These are phyloP conservation scores for Collichthys lucidus DNA, from an alignment of 2,113 vertebrate species.

Conservation along the genomic window DNA sequence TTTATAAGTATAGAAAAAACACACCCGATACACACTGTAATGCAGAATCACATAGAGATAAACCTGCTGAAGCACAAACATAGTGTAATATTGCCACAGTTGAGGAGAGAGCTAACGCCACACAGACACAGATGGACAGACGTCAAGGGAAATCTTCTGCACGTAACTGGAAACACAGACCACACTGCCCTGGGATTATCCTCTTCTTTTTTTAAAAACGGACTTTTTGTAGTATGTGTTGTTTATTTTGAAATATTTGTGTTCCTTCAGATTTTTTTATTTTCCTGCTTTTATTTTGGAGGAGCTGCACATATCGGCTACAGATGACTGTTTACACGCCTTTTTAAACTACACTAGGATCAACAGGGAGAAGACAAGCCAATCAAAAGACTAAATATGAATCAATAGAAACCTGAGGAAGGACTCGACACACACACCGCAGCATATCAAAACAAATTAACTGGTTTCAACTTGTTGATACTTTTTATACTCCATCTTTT, in stretches of 20 bases:
- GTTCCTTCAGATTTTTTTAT: constrained; percentile 73
- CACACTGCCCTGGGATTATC: constrained; percentile 74
- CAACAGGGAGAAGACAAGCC: constrained; percentile 86
- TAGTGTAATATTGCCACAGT: constrained; percentile 50
- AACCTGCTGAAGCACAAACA: constrained; percentile 76
- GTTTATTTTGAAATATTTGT: constrained; percentile 81
- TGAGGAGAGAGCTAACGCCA: constrained; percentile 46
- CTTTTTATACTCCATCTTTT: constrained; percentile 75
- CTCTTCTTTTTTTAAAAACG: constrained; percentile 74
- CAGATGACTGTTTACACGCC: constrained; percentile 93
- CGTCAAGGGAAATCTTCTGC: constrained; percentile 43
- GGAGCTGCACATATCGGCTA: constrained; percentile 77
- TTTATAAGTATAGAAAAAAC: constrained; percentile 66
- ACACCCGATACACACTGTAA: constrained; percentile 47
- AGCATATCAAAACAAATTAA: constrained; percentile 86
- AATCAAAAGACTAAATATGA: constrained; percentile 81
- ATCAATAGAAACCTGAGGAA: constrained; percentile 74
- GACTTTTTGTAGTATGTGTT: constrained; percentile 80
- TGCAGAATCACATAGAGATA: constrained; percentile 52
- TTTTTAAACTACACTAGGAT: constrained; percentile 75
- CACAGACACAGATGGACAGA: constrained; percentile 48
- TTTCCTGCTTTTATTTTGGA: constrained; percentile 83
- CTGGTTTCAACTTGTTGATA: constrained; percentile 89
- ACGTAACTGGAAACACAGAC: constrained; percentile 50
- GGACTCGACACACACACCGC: constrained; percentile 80